Base-by-base conservation (phyloP, 2,888 invertebrate genomes). In the Pemphredon lugubris region DNA sequence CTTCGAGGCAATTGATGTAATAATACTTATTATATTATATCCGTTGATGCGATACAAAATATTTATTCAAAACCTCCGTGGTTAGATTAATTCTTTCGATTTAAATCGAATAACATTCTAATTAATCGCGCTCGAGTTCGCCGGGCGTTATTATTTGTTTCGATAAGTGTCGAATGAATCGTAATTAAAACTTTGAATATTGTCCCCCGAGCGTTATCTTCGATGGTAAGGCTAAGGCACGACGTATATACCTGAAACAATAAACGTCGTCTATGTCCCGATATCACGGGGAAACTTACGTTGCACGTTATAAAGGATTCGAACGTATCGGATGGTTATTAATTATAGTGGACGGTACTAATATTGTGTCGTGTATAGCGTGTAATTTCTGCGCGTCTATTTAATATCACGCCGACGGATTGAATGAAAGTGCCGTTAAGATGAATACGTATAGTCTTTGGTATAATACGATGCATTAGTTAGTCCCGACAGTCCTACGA, bases 351-450 rank as follows among this genome's bases (percentile, higher is more conserved):
- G 67, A 63, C 63, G 68, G 66, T 81, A 67, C 79, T 67, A 79
- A 79, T 78, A 78, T 72, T 59, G 68, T 78, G 71, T 74, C 71
- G 60, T 61, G 63, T 75, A 69, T 64, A 55, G 51, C 78, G 67
- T 78, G 69, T 70, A 75, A 81, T 78, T 75, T 78, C 78, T 66
- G 61, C 59, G 53, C 63, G 74, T 77, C 61, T 60, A 60, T 77
- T 71, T 77, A 79, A 79, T 79, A 68, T 57, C 40, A 55, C 64
- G 53, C 63, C 77, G 77, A 78, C 68, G 73, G 68, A 81, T 82
- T 77, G 72, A 81, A 81, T 83, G 81, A 75, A 80, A 83, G 83
- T 80, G 81, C 77, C 77, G 83, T 82, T 82, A 77, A 80, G 73
- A 82, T 66, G 75, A 63, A 81, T 77, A 81, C 68, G 66, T 72